Percentiles rank a stretch among this genome's conserved stretches.
Evolutionary conservation across 2,888 invertebrate species (phyloP).

Genomic region (Hirtodrosophila trivittata): DNA sequence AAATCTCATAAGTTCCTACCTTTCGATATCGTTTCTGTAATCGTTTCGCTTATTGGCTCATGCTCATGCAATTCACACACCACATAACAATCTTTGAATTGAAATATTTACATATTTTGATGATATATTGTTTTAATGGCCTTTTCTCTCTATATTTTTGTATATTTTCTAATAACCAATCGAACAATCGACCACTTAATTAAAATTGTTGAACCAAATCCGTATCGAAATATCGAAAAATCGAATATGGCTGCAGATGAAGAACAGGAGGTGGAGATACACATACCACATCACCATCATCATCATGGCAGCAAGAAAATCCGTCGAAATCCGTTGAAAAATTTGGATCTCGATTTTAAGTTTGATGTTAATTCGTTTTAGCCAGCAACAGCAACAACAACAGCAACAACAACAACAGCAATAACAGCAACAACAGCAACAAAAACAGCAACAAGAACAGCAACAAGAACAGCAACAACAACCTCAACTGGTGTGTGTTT

Average conservation of each 20-base stretch:
- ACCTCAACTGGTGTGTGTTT: constrained; percentile 63
- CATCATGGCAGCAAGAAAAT: constrained; percentile 82
- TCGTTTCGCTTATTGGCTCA: constrained; percentile 29
- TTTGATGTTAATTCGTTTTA: constrained; percentile 83
- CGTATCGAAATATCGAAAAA: constrained; percentile 7
- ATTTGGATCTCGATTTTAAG: constrained; percentile 82
- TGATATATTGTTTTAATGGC: too few relatives aligned
- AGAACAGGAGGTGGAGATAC: constrained; percentile 78
- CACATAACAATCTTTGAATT: constrained; percentile 15
- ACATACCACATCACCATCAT: constrained; percentile 81
- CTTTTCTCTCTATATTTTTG: constrained; percentile 57
- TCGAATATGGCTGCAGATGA: constrained; percentile 50
- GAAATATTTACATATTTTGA: too few relatives aligned
- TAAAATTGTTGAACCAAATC: constrained; percentile 32
- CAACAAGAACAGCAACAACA: constrained; percentile 24
- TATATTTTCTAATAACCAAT: constrained; percentile 26
- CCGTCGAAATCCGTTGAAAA: constrained; percentile 80
- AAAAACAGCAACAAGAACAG: constrained; percentile 1
- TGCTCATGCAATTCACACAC: constrained; percentile 44
- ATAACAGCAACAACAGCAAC: constrained; percentile 16
- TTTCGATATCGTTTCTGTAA: constrained; percentile 35
- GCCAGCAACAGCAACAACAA: constrained; percentile 60
- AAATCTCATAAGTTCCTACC: constrained; percentile 30
- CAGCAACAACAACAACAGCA: constrained; percentile 41
- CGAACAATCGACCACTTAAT: constrained; percentile 26